phyloP scores from a whole-genome alignment of 2,797 vertebrate species.

The Rhinogobio ventralis region DNA sequence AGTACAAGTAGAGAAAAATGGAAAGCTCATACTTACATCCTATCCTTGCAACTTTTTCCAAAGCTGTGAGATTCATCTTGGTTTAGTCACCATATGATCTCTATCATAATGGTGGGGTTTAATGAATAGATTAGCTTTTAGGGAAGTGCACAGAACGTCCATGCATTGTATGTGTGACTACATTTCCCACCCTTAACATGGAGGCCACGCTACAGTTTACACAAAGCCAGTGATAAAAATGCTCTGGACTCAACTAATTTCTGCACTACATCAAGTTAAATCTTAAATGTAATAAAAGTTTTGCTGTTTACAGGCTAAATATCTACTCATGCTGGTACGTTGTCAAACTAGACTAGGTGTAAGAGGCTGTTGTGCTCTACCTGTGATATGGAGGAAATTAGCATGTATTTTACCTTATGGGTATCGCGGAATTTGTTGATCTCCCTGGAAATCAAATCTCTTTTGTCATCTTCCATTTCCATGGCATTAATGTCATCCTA shows the following conservation, averaged over 20 bases:
- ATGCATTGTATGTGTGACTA: slow-evolving; percentile 89
- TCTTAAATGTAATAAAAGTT: slow-evolving; percentile 4
- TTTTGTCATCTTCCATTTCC: slow-evolving; percentile 99
- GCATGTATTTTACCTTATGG: slow-evolving; percentile 94
- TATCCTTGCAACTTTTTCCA: slow-evolving; percentile 99
- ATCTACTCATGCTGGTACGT: slow-evolving; percentile 24
- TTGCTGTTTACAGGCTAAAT: slow-evolving; percentile 31
- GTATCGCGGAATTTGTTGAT: slow-evolving; percentile 99
- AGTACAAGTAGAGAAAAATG: slow-evolving; percentile 95
- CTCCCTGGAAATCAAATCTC: slow-evolving; percentile 99
- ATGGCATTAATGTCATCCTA: slow-evolving; percentile 99
- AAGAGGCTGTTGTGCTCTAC: slow-evolving; percentile 78
- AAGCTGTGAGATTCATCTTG: slow-evolving; percentile 99
- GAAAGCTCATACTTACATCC: slow-evolving; percentile 99
- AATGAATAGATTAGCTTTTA: slow-evolving; percentile 99
- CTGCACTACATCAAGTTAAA: background rate
- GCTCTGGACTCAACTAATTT: slow-evolving; percentile 27
- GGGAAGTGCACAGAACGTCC: slow-evolving; percentile 99
- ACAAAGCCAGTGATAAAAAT: slow-evolving; percentile 13
- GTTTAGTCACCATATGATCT: slow-evolving; percentile 99
- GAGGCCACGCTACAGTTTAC: slow-evolving; percentile 32
- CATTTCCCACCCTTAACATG: slow-evolving; percentile 48
- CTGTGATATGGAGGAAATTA: slow-evolving; percentile 70
- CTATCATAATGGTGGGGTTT: slow-evolving; percentile 99
- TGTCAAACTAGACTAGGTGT: slow-evolving; percentile 59